Evolutionary conservation across 2,113 vertebrate genomes (phyloP), one percentile per base, ranked within the genome.

Genomic region (Psittacara wagleri): DNA sequence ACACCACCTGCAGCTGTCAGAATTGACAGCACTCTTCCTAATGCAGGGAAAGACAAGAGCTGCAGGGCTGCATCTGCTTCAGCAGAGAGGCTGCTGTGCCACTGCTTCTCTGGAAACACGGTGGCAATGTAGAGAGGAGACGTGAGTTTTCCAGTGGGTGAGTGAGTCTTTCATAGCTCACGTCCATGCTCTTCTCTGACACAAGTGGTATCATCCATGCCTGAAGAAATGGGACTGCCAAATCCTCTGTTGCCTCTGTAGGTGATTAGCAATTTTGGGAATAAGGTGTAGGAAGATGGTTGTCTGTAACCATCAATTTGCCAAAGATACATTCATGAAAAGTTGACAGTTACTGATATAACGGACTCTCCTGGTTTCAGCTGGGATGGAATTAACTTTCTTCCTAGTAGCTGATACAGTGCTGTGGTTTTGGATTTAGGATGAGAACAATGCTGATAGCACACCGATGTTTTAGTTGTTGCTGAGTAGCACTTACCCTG

Each of bases 141-240:
- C 23, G 4, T 9, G 6, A 83, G 4, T 10, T 52, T 90, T 68
- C 33, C 61, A 78, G 0, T 0, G 2, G 7, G 9, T 28, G 9
- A 86, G 24, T 2, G 1, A 57, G 41, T 72, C 17, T 19, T 67
- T 41, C 16, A 1, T 17, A 52, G 10, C 48, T 57, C 2, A 1
- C 61, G 28, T 68, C 48, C 16, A 1, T 61, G 48, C 20, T 0
- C 1, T 72, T 82, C 39, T 73, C 78, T 59, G 76, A 83, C n/a
- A 29, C 4, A 1, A 6, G 18, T 4, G 4, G 9, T 76, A 23
- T 17, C 73, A 64, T 22, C 33, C 54, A 57, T 39, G 33, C 19
- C 22, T 80, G 72, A 90, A 76, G 49, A 85, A 83, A 66, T 1
- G 5, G 28, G 20, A 35, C 37, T 94, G 31, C 44, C 63, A 92